These are phyloP conservation scores for Brachypodius melanocephalos DNA, from an alignment of 2,113 vertebrate species.

Conservation along the genomic window DNA sequence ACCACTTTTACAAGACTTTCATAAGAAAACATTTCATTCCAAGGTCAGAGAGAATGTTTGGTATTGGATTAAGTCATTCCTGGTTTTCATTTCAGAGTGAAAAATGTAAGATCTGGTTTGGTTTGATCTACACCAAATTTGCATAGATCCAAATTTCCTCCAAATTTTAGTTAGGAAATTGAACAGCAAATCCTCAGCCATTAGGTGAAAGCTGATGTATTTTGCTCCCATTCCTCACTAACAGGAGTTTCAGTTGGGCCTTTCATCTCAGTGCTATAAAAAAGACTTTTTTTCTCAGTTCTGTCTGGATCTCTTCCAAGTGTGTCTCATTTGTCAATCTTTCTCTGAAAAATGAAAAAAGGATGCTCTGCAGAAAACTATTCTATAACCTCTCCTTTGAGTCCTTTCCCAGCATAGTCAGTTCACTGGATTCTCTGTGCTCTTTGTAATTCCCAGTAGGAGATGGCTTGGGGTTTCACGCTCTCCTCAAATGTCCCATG, in stretches of 20 bases:
- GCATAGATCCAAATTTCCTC: not conserved
- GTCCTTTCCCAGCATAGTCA: not conserved
- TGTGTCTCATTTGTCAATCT: not conserved
- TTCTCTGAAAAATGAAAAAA: constrained; percentile 3
- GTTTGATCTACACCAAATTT: not conserved
- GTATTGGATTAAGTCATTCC: not conserved
- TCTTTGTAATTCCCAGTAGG: constrained; percentile 12
- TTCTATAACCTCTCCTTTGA: constrained; percentile 1
- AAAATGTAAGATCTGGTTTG: not conserved
- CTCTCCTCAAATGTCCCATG: not conserved
- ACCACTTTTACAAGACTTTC: not conserved
- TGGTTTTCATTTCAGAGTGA: not conserved
- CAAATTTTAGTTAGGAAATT: not conserved
- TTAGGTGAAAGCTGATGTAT: not conserved
- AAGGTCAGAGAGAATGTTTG: not conserved
- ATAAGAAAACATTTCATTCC: not conserved
- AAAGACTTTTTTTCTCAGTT: not conserved
- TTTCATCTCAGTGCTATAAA: not conserved
- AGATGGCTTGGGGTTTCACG: not conserved
- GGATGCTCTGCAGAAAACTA: not conserved
- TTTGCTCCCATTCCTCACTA: not conserved
- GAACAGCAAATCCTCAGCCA: not conserved
- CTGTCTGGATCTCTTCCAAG: constrained; percentile 20
- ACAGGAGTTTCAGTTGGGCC: not conserved
- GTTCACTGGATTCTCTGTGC: not conserved